Percentiles rank a stretch among this genome's conserved stretches.
Evolutionary conservation across 1,140 invertebrate genomes (phyloP).

Genomic region (Meteorus sp.): DNA sequence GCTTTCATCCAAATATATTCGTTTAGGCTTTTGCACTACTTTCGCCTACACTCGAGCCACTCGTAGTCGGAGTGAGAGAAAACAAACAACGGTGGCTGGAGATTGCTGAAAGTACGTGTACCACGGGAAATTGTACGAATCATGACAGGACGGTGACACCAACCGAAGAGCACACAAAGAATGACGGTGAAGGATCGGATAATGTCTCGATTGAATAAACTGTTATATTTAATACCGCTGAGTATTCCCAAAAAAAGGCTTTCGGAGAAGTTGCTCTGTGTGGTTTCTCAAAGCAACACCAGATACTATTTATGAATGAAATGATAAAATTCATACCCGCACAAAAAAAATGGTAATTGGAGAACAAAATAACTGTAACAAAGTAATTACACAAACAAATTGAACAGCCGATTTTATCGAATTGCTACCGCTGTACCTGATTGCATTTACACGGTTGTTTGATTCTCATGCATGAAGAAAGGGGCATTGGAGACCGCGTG

Average conservation of each 20-base stretch:
- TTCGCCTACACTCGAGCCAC: constrained; percentile 74
- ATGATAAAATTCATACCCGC: no score
- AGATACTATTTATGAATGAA: no score
- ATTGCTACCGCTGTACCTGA: constrained; percentile 27
- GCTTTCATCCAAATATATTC: no score
- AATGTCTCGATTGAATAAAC: constrained; percentile 3
- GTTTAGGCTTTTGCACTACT: constrained; percentile 81
- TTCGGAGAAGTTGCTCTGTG: no score
- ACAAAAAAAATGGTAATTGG: background rate
- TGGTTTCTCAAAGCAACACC: no score
- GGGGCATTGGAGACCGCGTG: background rate
- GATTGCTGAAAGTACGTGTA: constrained; percentile 61
- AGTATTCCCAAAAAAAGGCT: constrained; percentile 6
- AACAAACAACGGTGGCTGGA: constrained; percentile 85
- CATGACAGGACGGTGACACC: constrained; percentile 45
- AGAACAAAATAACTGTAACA: constrained; percentile 6
- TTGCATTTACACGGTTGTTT: constrained; percentile 25
- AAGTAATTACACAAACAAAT: background rate
- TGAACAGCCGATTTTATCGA: background rate
- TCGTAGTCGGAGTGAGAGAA: constrained; percentile 80
- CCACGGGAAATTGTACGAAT: constrained; percentile 49
- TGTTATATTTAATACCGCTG: constrained; percentile 3
- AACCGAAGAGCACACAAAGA: constrained; percentile 1
- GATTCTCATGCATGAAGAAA: background rate
- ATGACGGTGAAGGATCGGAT: no score